Evolutionary conservation across 2,113 vertebrate species (phyloP), one percentile per base, ranked within the genome.

Genomic region (Catharus bicknelli): DNA sequence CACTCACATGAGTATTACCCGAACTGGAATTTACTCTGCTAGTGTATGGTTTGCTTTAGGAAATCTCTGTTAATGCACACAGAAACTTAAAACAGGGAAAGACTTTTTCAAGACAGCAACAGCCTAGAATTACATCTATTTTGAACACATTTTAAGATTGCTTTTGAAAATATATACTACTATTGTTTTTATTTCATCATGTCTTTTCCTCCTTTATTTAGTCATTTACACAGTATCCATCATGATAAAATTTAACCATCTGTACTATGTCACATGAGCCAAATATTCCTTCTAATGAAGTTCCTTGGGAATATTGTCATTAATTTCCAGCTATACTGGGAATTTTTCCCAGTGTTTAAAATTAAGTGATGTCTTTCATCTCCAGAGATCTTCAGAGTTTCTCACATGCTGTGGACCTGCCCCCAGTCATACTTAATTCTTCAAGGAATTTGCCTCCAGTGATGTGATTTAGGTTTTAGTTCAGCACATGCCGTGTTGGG

Each of bases 251-350:
- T 85, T 61, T 76, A 86, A 26, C 69, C 62, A 69, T 79, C 86
- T 94, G 66, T 84, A 86, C 40, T 53, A 11, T 42, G 42, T 90
- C 22, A 7, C 45, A 32, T 4, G 3, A 80, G 32, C 18, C 85
- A 94, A 93, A 90, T 77, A 74, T 62, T 78, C 72, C 21, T 62
- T 85, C 72, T 83, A 86, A 77, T 61, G 68, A 72, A 84, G 57
- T 61, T 90, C 48, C 57, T 63, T 93, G 83, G 59, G 83, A 91
- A 85, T 90, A 90, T 40, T 83, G 63, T 59, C 68, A 93, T 91
- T 80, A 63, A 70, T 94, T 86, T 95, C 70, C 63, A 88, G 11
- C 59, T 88, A 55, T 15, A 81, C 16, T 68, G 57, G 79, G 92
- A 92, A 45, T 81, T 88, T 83, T 90, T 53, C 68, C 83, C 64